Evolutionary conservation across 2,113 vertebrate species (phyloP).

Genomic region (Cottus gobio): DNA sequence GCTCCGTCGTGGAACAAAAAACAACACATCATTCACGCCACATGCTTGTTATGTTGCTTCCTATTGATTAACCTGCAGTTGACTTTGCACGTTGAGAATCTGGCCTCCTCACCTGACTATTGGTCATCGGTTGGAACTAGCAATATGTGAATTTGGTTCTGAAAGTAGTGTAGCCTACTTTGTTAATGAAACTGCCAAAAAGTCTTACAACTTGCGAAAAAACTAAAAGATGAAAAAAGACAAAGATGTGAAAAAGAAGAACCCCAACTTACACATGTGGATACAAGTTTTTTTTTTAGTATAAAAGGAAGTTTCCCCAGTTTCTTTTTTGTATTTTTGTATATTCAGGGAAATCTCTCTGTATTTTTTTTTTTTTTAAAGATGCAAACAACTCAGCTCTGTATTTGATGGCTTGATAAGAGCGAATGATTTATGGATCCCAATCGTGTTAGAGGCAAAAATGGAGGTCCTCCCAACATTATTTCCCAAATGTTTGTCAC

Average conservation of each 20-base stretch:
- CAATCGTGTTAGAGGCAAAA: constrained; percentile 18
- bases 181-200: constrained; percentile 87
- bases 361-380: constrained; percentile 43
- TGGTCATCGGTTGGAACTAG: constrained; percentile 74
- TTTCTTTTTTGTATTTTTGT: constrained; percentile 89
- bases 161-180: constrained; percentile 86
- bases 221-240: constrained; percentile 65
- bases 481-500: not conserved
- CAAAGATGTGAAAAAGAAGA: constrained; percentile 47
- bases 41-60: constrained; percentile 91
- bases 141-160: constrained; percentile 86
- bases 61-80: constrained; percentile 89
- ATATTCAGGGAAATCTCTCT: constrained; percentile 83
- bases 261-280: constrained; percentile 63
- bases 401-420: constrained; percentile 37
- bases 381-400: constrained; percentile 55
- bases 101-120: constrained; percentile 74
- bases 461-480: not conserved
- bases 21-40: constrained; percentile 75
- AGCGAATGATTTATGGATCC: constrained; percentile 49
- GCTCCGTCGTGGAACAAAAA: constrained; percentile 39
- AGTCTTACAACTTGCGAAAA: constrained; percentile 79
- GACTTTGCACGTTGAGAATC: constrained; percentile 85
- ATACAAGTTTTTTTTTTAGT: constrained; percentile 75
- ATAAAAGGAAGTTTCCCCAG: constrained; percentile 75